These are phyloP conservation scores for Dryas iulia DNA, from an alignment of 1,140 invertebrate species.

Conservation along the genomic window DNA sequence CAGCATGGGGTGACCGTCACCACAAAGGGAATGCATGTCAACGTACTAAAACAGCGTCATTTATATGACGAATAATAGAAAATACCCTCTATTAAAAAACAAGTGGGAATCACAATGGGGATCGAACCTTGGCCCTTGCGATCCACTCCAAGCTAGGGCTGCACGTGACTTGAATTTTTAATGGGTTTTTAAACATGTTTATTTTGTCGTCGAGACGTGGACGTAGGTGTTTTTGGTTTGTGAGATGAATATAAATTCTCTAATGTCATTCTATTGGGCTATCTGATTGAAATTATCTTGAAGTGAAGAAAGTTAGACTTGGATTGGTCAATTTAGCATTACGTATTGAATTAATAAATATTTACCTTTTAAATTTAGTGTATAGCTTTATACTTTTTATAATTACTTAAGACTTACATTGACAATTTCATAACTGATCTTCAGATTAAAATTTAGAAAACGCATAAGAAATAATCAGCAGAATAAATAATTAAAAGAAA, in stretches of 20 bases:
- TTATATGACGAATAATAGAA: conserved; percentile 69
- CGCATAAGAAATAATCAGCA: too few species aligned
- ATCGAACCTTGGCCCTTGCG: conserved; percentile 63
- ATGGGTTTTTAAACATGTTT: conserved; percentile 35
- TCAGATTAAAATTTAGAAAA: too few species aligned
- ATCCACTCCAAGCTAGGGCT: conserved; percentile 61
- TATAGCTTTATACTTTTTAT: not conserved
- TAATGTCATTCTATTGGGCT: conserved; percentile 11
- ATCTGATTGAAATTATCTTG: conserved; percentile 11
- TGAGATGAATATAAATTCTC: conserved; percentile 23
- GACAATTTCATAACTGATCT: too few species aligned
- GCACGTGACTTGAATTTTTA: conserved; percentile 62
- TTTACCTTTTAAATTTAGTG: not conserved
- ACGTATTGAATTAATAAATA: not conserved
- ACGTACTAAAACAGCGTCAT: conserved; percentile 60
- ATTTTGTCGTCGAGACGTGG: conserved; percentile 30
- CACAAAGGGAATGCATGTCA: conserved; percentile 61
- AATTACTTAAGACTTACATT: too few species aligned
- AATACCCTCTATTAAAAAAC: conserved; percentile 76
- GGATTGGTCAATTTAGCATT: not conserved
- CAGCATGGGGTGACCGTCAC: too few species aligned
- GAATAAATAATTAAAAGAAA: too few species aligned
- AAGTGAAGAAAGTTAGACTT: not conserved
- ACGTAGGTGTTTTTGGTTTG: conserved; percentile 36
- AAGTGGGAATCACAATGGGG: conserved; percentile 71